Evolutionary conservation across 1,140 invertebrate genomes (phyloP), one percentile per base, ranked within the genome.

Genomic region (Drosophila ercepeae): DNA sequence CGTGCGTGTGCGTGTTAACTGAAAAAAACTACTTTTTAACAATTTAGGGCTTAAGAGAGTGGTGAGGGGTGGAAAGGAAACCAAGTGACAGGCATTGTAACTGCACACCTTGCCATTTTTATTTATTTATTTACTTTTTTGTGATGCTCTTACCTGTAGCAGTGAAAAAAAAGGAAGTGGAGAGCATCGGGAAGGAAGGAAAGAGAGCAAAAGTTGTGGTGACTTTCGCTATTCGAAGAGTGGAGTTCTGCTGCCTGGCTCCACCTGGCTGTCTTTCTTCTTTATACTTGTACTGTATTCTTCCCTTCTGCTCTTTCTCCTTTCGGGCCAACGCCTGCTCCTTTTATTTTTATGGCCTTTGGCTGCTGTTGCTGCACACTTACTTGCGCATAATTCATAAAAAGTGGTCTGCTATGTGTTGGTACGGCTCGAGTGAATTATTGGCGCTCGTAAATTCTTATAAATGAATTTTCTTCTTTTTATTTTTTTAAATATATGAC

Each of bases 311-410:
- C 21, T 39, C 29, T 48, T 29, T 7, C 23, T 45, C 50, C 49
- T 64, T 64, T 64, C 46, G 32, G 59, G 65, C 68, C 69, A 72
- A 71, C 67, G 69, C 69, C 68, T 72, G 69, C 42, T 72, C 46
- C 54, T 72, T 60, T 60, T 72, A 57, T 70, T 63, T 73, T 74
- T 74, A 74, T 74, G 71, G 70, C 69, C 69, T 74, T 73, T 74
- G 55, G 45, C 58, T 63, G 50, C 53, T 42, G 36, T 39, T 54
- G 54, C 50, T 59, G 57, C 71, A 59, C 55, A 64, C 69, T 60
- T 46, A 60, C 34, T 73, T 41, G 58, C 45, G 65, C 69, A 75
- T 75, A 75, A 75, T 75, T 75, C 52, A 75, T 75, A 75, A 75
- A 75, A 75, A 74, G 68, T 68, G 60, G 39, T 18, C 16, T 18